Conservation (phyloP, 35 echinoderm and acorn worm genomes). For the Acanthaster planci region DNA sequence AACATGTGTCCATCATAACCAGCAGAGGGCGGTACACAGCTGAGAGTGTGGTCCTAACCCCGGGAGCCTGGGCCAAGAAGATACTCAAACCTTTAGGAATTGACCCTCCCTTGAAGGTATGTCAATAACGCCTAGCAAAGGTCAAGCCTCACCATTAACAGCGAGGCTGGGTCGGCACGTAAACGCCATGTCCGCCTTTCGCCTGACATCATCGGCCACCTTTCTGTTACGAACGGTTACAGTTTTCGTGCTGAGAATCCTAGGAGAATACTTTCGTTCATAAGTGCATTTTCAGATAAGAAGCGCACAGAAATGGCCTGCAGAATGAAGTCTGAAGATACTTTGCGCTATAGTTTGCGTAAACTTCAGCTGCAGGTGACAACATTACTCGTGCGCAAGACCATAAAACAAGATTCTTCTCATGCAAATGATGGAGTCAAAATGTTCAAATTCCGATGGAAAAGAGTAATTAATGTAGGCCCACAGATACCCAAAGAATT, state of each 20-base stretch:
- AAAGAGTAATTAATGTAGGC: no score
- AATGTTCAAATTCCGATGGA: no score
- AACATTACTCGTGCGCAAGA: no score
- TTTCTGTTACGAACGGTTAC: background rate
- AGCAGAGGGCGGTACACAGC: conserved; percentile 56
- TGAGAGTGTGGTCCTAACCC: conserved; percentile 46
- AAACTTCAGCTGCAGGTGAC: no score
- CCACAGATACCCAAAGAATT: no score
- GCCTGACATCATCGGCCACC: background rate
- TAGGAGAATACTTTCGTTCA: no score
- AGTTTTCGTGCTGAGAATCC: background rate
- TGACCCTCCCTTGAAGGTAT: conserved; percentile 55
- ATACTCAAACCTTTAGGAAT: conserved; percentile 52
- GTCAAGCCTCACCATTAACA: background rate
- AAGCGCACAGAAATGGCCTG: no score
- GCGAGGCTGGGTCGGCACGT: background rate
- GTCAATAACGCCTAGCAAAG: background rate
- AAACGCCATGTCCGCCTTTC: background rate
- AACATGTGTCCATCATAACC: conserved; percentile 44
- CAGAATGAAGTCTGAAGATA: no score
- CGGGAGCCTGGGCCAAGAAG: conserved; percentile 46
- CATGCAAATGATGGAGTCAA: no score
- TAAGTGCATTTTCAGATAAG: no score
- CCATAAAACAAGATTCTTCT: no score
- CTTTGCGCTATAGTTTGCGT: no score